Base-by-base conservation (phyloP, 2,797 vertebrate species). In the Anomalospiza imberbis region DNA sequence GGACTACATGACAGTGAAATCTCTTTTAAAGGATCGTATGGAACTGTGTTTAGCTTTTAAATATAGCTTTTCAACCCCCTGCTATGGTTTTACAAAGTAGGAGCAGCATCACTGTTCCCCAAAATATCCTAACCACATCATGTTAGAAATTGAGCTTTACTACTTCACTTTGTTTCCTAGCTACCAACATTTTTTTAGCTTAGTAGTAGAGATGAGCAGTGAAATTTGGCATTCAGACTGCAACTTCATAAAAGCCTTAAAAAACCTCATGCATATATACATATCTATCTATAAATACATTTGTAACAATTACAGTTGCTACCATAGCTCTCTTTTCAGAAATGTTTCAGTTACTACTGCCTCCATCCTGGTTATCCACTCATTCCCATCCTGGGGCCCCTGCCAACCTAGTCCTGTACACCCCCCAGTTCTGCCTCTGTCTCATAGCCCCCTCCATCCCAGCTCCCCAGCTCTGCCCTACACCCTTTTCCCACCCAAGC, bases 131-230 rank as follows among this genome's bases (percentile, higher is more conserved):
- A 90, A 68, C 63, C 57, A 58, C 85, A 91, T 82, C 80, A 42
- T 71, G 62, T 65, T 87, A 94, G 91, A 94, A 94, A 85, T 2
- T 0, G 5, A 93, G 72, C 55, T 94, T 96, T 96, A 96, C 94
- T 96, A 90, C 51, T 80, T 89, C 29, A 25, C 50, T 95, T 96
- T 93, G 95, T 96, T 94, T 96, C 93, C 96, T 97, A 96, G 95
- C 24, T 96, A 94, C 93, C 9, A 0, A 54, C 42, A 73, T 14
- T 71, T 94, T 94, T 96, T 93, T 88, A 91, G 84, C 74, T 93
- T 94, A 84, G 88, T 90, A 95, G 88, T 93, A 93, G 87, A 87
- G 83, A 93, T 34, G 29, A 94, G 61, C 78, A 62, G 65, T 72
- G 81, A 95, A 95, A 89, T 91, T 77, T 93, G 78, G 90, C 75